phyloP scores from a whole-genome alignment of 2,888 invertebrate species.

The Meiosimyza decipiens region DNA sequence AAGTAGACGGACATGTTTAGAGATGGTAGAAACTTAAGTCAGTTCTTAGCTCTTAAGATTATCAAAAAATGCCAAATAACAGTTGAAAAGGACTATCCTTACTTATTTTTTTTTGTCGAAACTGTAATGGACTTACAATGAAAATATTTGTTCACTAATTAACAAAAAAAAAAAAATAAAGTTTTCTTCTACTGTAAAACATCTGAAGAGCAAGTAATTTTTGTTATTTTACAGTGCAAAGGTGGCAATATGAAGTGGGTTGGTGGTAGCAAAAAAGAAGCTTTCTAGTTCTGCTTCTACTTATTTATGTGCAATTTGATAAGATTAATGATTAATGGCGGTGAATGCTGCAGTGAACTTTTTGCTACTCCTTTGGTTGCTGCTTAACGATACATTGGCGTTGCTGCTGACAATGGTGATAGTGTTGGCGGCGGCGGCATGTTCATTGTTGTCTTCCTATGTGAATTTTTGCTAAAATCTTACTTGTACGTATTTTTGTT shows the following conservation, averaged over 20 bases:
- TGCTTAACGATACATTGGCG: not conserved
- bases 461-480: not conserved
- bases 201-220: too few species aligned
- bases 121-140: too few species aligned
- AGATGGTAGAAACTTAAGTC: too few species aligned
- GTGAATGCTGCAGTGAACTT: conserved; percentile 36
- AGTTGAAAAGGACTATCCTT: too few species aligned
- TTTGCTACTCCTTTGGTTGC: conserved; percentile 19
- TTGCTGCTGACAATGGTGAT: not conserved
- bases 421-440: not conserved
- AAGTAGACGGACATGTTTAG: too few species aligned
- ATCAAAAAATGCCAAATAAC: too few species aligned
- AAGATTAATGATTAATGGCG: conserved; percentile 45
- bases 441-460: not conserved
- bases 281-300: not conserved
- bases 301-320: conserved; percentile 48
- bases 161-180: too few species aligned
- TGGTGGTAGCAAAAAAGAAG: not conserved
- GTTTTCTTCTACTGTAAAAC: too few species aligned
- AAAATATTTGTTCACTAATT: too few species aligned
- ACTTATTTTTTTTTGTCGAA: too few species aligned
- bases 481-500: not conserved
- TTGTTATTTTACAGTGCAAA: not conserved
- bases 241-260: not conserved
- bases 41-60: too few species aligned